Percentiles rank a stretch among this genome's conserved stretches.
These are phyloP conservation scores for Trochalopteron elliotii DNA, from an alignment of 2,113 vertebrate species.

Conservation along the genomic window DNA sequence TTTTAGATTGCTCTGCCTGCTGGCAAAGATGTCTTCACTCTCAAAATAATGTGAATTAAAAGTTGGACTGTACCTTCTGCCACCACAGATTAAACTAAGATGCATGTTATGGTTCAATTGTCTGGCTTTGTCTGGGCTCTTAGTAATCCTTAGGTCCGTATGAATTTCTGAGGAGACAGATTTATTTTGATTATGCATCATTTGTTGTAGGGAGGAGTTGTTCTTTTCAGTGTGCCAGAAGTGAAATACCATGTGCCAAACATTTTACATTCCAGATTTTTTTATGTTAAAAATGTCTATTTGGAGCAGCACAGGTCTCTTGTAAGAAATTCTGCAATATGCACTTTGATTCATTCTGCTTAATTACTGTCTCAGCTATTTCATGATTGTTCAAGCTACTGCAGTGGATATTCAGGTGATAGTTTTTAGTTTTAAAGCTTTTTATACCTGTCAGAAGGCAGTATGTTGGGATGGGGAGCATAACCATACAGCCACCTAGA, in stretches of 20 bases:
- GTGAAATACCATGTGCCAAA: background rate
- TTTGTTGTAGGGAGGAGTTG: background rate
- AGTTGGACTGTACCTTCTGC: background rate
- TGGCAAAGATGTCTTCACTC: background rate
- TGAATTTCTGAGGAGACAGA: background rate
- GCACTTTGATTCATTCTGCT: background rate
- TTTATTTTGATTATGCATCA: slow-evolving; percentile 8
- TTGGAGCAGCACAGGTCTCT: background rate
- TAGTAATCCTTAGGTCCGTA: background rate
- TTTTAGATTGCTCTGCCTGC: background rate
- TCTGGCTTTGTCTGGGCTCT: background rate
- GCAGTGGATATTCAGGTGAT: background rate
- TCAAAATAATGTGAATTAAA: background rate
- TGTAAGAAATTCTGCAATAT: background rate
- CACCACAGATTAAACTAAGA: background rate
- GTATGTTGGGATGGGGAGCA: background rate
- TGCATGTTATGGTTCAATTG: background rate
- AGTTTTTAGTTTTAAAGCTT: background rate
- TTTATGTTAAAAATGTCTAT: background rate
- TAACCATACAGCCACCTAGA: background rate
- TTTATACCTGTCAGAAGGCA: background rate
- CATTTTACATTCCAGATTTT: background rate
- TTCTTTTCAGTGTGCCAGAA: background rate
- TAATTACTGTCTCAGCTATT: background rate
- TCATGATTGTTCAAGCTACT: background rate